A percentile compares a stretch with the other conserved stretches of the same genome.
These are phyloP conservation scores for Dufourea novaeangliae DNA, from an alignment of 1,140 invertebrate genomes.

Conservation along the genomic window DNA sequence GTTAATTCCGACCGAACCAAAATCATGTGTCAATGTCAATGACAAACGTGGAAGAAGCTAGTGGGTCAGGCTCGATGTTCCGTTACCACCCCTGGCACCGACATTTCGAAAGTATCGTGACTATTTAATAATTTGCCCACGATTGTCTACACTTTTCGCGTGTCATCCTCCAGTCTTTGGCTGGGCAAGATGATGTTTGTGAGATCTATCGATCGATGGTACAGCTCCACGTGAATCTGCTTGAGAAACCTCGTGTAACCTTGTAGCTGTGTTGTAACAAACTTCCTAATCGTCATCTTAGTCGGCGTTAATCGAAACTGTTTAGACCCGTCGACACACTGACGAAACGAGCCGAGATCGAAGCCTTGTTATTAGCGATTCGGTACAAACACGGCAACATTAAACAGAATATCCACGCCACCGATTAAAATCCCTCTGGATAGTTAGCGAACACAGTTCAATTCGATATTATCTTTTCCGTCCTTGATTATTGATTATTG, in stretches of 20 bases:
- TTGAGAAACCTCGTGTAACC: too few relatives aligned
- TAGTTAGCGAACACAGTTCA: too few relatives aligned
- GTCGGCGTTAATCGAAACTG: not conserved
- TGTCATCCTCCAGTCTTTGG: too few relatives aligned
- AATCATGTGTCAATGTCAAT: conserved; percentile 10
- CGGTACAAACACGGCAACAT: not conserved
- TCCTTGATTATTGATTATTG: not conserved
- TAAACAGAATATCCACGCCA: not conserved
- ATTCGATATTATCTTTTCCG: not conserved
- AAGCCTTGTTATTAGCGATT: not conserved
- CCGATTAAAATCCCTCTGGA: too few relatives aligned
- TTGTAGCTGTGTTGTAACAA: not conserved
- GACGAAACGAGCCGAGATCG: not conserved
- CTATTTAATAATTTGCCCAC: too few relatives aligned
- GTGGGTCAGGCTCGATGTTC: too few relatives aligned
- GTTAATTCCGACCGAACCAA: not conserved
- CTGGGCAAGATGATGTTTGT: not conserved
- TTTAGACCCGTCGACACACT: not conserved
- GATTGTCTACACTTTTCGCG: too few relatives aligned
- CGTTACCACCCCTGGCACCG: too few relatives aligned
- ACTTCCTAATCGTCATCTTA: not conserved
- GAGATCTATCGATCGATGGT: too few relatives aligned
- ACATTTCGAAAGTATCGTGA: too few relatives aligned
- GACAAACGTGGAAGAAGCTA: not conserved
- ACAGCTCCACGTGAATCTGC: not conserved